A percentile compares a stretch with the other conserved stretches of the same genome.
Evolutionary conservation across 2,888 invertebrate genomes (phyloP).

Genomic region (Brachypterus glaber): DNA sequence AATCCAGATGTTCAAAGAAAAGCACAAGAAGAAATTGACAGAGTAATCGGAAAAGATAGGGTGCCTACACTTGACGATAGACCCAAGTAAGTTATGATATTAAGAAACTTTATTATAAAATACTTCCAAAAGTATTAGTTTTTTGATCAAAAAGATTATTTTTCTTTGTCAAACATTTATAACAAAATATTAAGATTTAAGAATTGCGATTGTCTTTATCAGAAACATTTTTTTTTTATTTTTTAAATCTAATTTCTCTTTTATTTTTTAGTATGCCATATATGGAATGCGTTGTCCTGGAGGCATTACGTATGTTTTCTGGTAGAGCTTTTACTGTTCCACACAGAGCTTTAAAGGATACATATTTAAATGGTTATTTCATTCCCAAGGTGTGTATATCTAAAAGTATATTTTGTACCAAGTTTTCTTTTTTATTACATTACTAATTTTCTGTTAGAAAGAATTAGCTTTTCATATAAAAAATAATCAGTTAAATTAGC

Average conservation of each 20-base stretch:
- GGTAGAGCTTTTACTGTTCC: slow-evolving; percentile 70
- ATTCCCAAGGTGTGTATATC: slow-evolving; percentile 61
- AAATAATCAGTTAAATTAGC: no score
- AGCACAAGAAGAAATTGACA: slow-evolving; percentile 70
- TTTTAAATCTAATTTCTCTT: slow-evolving; percentile 1
- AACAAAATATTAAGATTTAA: neutral
- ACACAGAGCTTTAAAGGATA: slow-evolving; percentile 66
- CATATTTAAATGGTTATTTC: slow-evolving; percentile 58
- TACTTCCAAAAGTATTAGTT: no score
- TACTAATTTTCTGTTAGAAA: no score
- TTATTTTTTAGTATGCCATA: slow-evolving; percentile 61
- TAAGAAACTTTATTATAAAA: no score
- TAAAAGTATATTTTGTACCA: neutral
- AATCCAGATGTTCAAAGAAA: slow-evolving; percentile 63
- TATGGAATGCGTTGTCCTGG: slow-evolving; percentile 66
- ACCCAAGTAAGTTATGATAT: slow-evolving; percentile 53
- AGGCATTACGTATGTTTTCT: slow-evolving; percentile 71
- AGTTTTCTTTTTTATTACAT: no score
- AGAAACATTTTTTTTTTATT: slow-evolving; percentile 5
- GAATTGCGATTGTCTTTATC: neutral
- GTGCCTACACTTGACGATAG: slow-evolving; percentile 62
- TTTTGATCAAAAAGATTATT: no score
- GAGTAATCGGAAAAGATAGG: slow-evolving; percentile 59
- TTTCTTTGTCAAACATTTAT: no score
- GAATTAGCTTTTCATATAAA: no score